Evolutionary conservation across 1,140 invertebrate genomes (phyloP).

Genomic region (Chrysoperla carnea): DNA sequence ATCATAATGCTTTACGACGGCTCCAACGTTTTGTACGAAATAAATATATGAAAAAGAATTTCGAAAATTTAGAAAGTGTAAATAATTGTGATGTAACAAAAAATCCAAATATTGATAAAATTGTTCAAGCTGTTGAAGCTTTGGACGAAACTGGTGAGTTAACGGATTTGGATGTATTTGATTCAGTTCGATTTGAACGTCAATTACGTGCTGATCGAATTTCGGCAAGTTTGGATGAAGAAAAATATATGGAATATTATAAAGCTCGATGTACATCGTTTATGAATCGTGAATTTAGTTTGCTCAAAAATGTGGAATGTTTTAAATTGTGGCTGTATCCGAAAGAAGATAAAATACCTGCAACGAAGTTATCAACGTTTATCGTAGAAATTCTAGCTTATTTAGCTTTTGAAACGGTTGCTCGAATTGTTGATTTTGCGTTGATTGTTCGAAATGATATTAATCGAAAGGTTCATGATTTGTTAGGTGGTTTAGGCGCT

Average conservation of each 20-base stretch:
- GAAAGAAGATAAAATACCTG: conserved; percentile 17
- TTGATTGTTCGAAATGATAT: conserved; percentile 41
- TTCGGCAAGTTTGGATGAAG: conserved; percentile 20
- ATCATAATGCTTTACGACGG: conserved; percentile 14
- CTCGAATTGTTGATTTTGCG: conserved; percentile 43
- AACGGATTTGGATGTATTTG: conserved; percentile 14
- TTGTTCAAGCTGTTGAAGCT: conserved; percentile 3
- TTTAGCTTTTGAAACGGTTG: conserved; percentile 47
- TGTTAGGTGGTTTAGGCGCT: conserved; percentile 12
- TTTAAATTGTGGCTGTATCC: conserved; percentile 33
- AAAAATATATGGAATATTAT: conserved; percentile 24
- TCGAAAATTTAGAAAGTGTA: not conserved
- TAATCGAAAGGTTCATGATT: conserved; percentile 28
- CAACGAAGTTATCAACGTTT: conserved; percentile 26
- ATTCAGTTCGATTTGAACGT: conserved; percentile 22
- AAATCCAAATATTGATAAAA: not conserved
- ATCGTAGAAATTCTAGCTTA: conserved; percentile 38
- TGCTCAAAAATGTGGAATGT: conserved; percentile 21
- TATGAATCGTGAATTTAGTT: conserved; percentile 10
- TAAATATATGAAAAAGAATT: conserved; percentile 3
- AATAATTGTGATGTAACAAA: not conserved
- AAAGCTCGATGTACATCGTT: conserved; percentile 32
- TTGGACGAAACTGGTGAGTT: conserved; percentile 24
- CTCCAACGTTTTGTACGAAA: conserved; percentile 8
- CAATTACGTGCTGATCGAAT: conserved; percentile 22